Conservation (phyloP, 2,113 vertebrate species). For the Toxotes chatareus region DNA sequence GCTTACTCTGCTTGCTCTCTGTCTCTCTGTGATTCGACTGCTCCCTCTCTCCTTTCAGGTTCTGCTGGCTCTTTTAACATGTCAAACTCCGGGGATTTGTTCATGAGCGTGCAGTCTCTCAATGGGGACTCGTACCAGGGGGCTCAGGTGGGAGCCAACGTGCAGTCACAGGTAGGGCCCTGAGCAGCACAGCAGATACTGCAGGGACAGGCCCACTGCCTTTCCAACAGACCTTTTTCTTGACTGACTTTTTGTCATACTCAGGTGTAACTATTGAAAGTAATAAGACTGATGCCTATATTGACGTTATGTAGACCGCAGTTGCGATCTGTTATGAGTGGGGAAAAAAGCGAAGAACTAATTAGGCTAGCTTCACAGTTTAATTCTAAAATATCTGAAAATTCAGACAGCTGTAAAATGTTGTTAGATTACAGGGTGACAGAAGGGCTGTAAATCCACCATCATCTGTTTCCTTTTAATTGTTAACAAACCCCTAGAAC, state of each 20-base stretch:
- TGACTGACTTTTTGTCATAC: background rate
- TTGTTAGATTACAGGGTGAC: background rate
- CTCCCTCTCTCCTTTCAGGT: constrained; percentile 98
- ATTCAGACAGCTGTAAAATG: background rate
- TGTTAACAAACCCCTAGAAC: background rate
- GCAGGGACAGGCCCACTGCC: constrained; percentile 6
- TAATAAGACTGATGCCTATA: background rate
- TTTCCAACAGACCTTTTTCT: background rate
- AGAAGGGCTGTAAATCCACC: too few species aligned
- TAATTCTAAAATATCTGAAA: too few species aligned
- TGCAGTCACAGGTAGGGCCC: constrained; percentile 98
- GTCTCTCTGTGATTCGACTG: constrained; percentile 94
- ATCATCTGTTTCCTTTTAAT: background rate
- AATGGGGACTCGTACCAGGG: constrained; percentile 99
- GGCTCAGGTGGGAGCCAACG: constrained; percentile 99
- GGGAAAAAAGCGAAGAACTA: too few species aligned
- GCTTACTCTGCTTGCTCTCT: constrained; percentile 74
- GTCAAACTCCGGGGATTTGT: constrained; percentile 99
- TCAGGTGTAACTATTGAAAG: background rate
- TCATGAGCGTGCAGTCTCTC: constrained; percentile 99
- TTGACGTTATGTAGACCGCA: background rate
- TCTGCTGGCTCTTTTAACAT: constrained; percentile 99
- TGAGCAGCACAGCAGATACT: constrained; percentile 41
- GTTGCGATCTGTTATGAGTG: background rate
- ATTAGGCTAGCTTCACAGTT: too few species aligned